A percentile compares a stretch with the other conserved stretches of the same genome.
phyloP scores from a whole-genome alignment of 1,140 invertebrate genomes.

The Heliconius hewitsoni region DNA sequence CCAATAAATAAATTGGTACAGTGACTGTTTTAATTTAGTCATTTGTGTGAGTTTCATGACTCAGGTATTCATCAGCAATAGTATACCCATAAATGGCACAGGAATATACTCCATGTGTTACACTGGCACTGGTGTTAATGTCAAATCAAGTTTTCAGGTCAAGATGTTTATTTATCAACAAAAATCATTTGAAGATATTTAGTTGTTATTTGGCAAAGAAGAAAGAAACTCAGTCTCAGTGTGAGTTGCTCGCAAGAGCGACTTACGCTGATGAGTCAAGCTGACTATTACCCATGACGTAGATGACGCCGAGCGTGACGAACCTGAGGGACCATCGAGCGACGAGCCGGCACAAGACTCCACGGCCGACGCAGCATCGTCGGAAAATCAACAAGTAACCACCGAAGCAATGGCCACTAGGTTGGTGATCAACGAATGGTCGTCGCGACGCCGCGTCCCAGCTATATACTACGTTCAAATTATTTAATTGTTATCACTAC shows the following conservation, averaged over 20 bases:
- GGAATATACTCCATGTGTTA: constrained; percentile 53
- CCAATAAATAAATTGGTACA: constrained; percentile 38
- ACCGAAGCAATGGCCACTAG: constrained; percentile 71
- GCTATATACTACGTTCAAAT: constrained; percentile 61
- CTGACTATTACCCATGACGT: constrained; percentile 66
- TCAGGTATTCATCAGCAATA: constrained; percentile 49
- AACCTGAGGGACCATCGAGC: constrained; percentile 49
- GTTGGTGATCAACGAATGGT: constrained; percentile 73
- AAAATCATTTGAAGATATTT: constrained; percentile 20
- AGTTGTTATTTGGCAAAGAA: constrained; percentile 38
- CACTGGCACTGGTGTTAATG: constrained; percentile 74
- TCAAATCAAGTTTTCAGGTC: constrained; percentile 81
- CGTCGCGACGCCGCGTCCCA: constrained; percentile 66
- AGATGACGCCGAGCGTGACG: constrained; percentile 66
- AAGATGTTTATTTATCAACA: constrained; percentile 53
- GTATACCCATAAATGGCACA: constrained; percentile 50
- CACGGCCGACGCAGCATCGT: constrained; percentile 45
- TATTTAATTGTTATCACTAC: constrained; percentile 66
- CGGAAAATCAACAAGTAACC: constrained; percentile 68
- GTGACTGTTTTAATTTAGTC: constrained; percentile 42
- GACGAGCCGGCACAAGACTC: constrained; percentile 51
- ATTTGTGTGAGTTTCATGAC: constrained; percentile 41
- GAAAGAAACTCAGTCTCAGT: constrained; percentile 62
- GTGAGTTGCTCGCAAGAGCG: constrained; percentile 66
- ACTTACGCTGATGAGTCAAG: constrained; percentile 58